These are phyloP conservation scores for Dicaeum eximium DNA, from an alignment of 2,113 vertebrate species.

Conservation along the genomic window DNA sequence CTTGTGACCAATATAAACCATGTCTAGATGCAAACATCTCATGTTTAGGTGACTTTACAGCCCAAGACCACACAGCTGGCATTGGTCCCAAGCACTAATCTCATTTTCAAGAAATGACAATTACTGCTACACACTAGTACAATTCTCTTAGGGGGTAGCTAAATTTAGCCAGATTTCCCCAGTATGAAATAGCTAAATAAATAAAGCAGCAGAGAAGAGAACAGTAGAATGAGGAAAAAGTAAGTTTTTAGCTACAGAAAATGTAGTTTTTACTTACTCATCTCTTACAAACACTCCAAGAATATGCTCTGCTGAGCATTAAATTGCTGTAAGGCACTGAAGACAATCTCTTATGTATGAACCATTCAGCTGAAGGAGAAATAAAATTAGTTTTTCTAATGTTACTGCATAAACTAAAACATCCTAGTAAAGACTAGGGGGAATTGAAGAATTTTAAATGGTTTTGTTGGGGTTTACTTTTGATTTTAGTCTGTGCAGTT, in stretches of 20 bases:
- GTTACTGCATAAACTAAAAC: background rate
- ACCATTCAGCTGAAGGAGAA: background rate
- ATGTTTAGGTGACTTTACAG: background rate
- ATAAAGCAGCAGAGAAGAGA: background rate
- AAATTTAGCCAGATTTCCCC: background rate
- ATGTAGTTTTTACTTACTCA: background rate
- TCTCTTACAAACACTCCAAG: background rate
- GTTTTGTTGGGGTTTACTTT: background rate
- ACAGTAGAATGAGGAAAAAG: background rate
- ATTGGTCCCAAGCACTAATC: background rate
- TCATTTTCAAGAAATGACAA: background rate
- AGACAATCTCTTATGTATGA: background rate
- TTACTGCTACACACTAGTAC: background rate
- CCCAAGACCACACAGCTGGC: background rate
- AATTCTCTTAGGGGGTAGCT: background rate
- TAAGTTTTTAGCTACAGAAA: background rate
- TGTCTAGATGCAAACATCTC: background rate
- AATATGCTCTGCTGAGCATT: background rate
- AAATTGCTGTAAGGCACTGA: background rate
- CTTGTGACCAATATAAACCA: background rate
- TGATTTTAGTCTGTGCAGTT: background rate
- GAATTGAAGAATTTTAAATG: background rate
- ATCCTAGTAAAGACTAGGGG: background rate
- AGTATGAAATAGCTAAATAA: background rate
- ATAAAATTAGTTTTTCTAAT: background rate